These are phyloP conservation scores for Struthidea cinerea DNA, from an alignment of 2,113 vertebrate species.

Conservation along the genomic window DNA sequence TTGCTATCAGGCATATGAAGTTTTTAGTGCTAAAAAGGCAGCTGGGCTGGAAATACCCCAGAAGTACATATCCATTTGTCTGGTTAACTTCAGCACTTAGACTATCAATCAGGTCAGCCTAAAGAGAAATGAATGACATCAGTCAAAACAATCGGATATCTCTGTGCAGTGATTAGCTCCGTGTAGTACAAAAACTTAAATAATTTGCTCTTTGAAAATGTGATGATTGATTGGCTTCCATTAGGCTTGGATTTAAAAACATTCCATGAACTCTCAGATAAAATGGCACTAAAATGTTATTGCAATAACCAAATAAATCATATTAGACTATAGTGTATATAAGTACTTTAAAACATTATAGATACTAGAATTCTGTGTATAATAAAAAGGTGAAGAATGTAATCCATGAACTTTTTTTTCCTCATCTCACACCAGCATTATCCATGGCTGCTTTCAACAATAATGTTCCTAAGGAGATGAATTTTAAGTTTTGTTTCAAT, in stretches of 20 bases:
- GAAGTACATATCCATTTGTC: conserved; percentile 67
- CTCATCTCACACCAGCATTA: conserved; percentile 9
- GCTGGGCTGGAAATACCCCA: conserved; percentile 66
- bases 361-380: conserved; percentile 66
- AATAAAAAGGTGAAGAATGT: conserved; percentile 74
- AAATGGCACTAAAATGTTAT: conserved; percentile 75
- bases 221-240: conserved; percentile 79
- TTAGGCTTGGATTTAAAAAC: conserved; percentile 75
- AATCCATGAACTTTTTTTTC: conserved; percentile 34
- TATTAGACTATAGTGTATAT: conserved; percentile 59
- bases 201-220: conserved; percentile 74
- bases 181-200: conserved; percentile 71
- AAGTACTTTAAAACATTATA: conserved; percentile 74
- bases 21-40: conserved; percentile 69
- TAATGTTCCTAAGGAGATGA: neutral
- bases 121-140: conserved; percentile 72
- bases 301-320: conserved; percentile 73
- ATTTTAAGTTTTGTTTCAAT: neutral
- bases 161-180: conserved; percentile 66
- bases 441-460: neutral
- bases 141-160: conserved; percentile 73
- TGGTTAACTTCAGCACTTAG: conserved; percentile 69
- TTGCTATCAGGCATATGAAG: conserved; percentile 42
- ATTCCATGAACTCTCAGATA: conserved; percentile 74
- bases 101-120: conserved; percentile 59